Conservation (phyloP, 2,888 invertebrate genomes). For the Ethmia dodecea region DNA sequence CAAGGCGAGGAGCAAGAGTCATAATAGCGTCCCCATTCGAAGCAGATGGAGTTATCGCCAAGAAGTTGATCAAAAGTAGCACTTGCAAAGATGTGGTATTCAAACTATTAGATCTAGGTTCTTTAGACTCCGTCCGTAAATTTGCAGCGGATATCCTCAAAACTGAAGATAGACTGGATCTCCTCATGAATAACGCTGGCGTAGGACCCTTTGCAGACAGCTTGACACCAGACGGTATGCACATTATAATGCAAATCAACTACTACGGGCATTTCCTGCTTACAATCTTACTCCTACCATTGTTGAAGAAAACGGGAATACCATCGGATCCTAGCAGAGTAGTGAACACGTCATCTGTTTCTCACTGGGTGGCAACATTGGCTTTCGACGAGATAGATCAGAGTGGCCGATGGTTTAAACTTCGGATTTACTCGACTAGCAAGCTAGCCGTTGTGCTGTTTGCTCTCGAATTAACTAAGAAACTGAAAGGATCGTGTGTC, state of each 20-base stretch:
- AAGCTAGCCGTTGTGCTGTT: conserved; percentile 84
- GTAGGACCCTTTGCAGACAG: conserved; percentile 75
- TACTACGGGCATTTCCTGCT: conserved; percentile 91
- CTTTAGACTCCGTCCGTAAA: conserved; percentile 81
- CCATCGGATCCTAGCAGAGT: conserved; percentile 80
- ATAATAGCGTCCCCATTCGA: conserved; percentile 20
- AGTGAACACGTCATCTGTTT: conserved; percentile 82
- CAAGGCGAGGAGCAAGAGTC: conserved; percentile 18
- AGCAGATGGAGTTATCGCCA: conserved; percentile 15
- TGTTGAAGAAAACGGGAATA: conserved; percentile 70
- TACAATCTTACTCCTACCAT: conserved; percentile 88
- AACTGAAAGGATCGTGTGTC: conserved; percentile 76
- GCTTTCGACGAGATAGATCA: conserved; percentile 81
- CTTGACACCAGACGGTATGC: conserved; percentile 85
- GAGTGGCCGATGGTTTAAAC: conserved; percentile 61
- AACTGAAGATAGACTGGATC: conserved; percentile 81
- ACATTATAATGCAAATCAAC: conserved; percentile 90
- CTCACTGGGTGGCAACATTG: conserved; percentile 80
- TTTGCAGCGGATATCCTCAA: conserved; percentile 85
- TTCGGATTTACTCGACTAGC: conserved; percentile 51
- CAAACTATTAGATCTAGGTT: conserved; percentile 82
- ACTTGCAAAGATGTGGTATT: conserved; percentile 80
- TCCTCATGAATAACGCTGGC: conserved; percentile 89
- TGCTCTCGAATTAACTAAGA: conserved; percentile 80
- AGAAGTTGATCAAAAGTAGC: conserved; percentile 77